Evolutionary conservation across 2,797 vertebrate species (phyloP), one percentile per base, ranked within the genome.

Genomic region (Malacoctenus gilli): DNA sequence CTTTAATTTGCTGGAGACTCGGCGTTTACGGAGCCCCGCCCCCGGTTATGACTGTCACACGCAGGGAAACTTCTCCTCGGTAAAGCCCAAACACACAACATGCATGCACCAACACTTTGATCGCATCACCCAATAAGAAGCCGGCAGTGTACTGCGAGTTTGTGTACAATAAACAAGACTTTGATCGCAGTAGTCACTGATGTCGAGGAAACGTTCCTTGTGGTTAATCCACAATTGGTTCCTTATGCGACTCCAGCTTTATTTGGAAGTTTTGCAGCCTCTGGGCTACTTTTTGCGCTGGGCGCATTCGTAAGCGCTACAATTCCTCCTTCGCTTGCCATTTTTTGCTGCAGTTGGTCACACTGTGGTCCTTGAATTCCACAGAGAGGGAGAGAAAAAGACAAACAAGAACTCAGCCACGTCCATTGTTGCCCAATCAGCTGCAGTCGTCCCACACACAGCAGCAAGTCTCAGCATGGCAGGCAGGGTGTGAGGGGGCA

Each of bases 381-480:
- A 68, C 22, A 9, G 21, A 34, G 21, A 46, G 23, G 11, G 0
- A 20, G 18, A 39, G 16, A 3, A n/a, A 59, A 68, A 56, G 16
- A 86, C 75, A 85, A 85, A 77, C 56, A 79, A 56, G 36, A 8
- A 77, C 79, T 79, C 77, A 85, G 81, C 52, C 40, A 6, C 25
- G 54, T 59, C 48, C 21, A 59, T 31, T 72, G 82, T 86, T 88
- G 49, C 67, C 64, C 62, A 76, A 84, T 59, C 48, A 51, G 65
- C 19, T 39, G 66, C 62, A 51, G 23, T 13, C 73, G 36, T 72
- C 85, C 83, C 75, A 88, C 87, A 72, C 67, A 59, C 23, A 1
- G 8, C 54, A 18, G 60, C 87, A 85, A 80, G 89, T 86, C 81
- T 47, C 72, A 67, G 77, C 89, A 84, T 64, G 85, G 83, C 49